phyloP scores from a whole-genome alignment of 1,140 invertebrate genomes.

The Zaprionus africanus region DNA sequence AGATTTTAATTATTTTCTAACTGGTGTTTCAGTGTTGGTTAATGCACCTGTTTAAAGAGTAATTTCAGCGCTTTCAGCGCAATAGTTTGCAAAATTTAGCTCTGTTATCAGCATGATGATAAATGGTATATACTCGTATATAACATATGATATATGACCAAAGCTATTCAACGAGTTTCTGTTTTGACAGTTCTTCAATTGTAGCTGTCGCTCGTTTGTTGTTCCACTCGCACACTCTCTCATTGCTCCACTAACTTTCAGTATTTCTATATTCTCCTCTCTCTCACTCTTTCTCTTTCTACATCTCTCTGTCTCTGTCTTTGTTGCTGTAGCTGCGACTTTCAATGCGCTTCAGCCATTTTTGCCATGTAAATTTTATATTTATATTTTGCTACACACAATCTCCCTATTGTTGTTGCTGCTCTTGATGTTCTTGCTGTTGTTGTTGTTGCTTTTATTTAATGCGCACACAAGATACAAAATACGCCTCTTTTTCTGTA shows the following conservation, averaged over 20 bases:
- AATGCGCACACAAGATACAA: conserved; percentile 52
- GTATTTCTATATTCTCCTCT: background rate
- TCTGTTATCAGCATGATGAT: too few species aligned
- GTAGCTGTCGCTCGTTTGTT: background rate
- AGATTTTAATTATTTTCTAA: too few species aligned
- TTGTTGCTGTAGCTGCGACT: conserved; percentile 9
- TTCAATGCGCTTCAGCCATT: conserved; percentile 43
- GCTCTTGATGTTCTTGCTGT: conserved; percentile 7
- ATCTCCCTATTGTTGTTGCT: conserved; percentile 17
- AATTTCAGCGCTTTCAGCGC: too few species aligned
- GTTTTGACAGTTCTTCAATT: conserved; percentile 6
- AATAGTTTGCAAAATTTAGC: too few species aligned
- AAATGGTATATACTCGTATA: background rate
- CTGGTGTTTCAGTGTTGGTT: too few species aligned
- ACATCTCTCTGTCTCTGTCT: background rate
- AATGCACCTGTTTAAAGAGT: too few species aligned
- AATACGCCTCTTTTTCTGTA: conserved; percentile 64
- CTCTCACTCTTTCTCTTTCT: background rate
- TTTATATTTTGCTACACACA: conserved; percentile 47
- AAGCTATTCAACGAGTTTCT: background rate
- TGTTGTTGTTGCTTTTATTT: conserved; percentile 39
- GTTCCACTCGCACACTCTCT: background rate
- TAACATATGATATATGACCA: background rate
- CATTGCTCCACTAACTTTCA: too few species aligned
- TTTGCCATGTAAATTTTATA: conserved; percentile 49